phyloP scores from a whole-genome alignment of 1,140 invertebrate species.

The Drosophila rufa region DNA sequence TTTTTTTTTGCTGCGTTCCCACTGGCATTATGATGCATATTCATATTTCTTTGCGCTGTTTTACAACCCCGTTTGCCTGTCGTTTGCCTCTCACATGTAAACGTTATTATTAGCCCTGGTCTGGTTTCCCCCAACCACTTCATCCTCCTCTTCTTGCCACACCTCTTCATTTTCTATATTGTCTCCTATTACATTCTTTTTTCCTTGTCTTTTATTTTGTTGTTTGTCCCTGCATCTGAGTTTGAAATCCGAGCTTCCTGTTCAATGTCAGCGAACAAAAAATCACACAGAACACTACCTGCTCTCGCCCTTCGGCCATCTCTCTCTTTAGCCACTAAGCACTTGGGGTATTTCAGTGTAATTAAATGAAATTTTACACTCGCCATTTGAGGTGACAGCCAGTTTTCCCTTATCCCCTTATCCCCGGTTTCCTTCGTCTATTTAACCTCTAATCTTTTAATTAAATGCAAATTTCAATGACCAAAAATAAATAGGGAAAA shows the following conservation, averaged over 20 bases:
- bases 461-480: conserved; percentile 61
- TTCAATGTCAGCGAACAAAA: conserved; percentile 63
- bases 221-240: conserved; percentile 53
- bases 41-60: conserved; percentile 31
- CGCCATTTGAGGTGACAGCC: conserved; percentile 33
- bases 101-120: conserved; percentile 48
- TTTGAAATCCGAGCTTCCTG: conserved; percentile 79
- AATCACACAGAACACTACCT: conserved; percentile 26
- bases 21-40: conserved; percentile 37
- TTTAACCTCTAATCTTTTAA: conserved; percentile 67
- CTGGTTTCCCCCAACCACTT: conserved; percentile 21
- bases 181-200: conserved; percentile 42
- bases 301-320: neutral
- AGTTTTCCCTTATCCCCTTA: conserved; percentile 8
- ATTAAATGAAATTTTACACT: conserved; percentile 80
- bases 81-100: conserved; percentile 36
- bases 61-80: conserved; percentile 4
- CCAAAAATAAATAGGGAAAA: neutral
- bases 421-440: conserved; percentile 6
- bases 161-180: conserved; percentile 34
- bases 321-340: conserved; percentile 51
- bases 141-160: neutral
- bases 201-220: conserved; percentile 13
- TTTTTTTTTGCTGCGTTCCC: conserved; percentile 9
- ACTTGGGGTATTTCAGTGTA: conserved; percentile 67